Conservation (phyloP, 2,888 invertebrate species). For the Pandemis corylana region DNA sequence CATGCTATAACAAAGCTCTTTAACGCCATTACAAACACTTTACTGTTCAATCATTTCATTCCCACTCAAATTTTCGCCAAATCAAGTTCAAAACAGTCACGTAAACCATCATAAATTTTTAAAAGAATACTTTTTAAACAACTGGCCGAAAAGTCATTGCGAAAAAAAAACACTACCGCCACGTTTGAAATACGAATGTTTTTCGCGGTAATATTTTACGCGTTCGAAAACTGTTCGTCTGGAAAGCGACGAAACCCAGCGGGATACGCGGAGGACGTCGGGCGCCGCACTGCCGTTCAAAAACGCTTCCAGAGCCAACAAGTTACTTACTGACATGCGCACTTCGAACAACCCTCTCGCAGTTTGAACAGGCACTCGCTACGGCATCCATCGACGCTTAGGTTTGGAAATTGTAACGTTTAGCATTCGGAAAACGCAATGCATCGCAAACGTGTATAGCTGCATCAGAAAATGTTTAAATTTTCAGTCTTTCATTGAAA, state of each 20-base stretch:
- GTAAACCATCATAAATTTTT: slow-evolving; percentile 55
- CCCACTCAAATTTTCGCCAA: slow-evolving; percentile 70
- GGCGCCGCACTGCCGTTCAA: slow-evolving; percentile 79
- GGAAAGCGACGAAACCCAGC: slow-evolving; percentile 51
- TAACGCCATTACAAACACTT: slow-evolving; percentile 68
- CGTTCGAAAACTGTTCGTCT: slow-evolving; percentile 56
- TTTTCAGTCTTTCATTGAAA: slow-evolving; percentile 69
- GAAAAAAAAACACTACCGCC: slow-evolving; percentile 40
- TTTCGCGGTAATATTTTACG: slow-evolving; percentile 42
- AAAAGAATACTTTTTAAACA: not conserved
- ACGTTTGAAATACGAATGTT: slow-evolving; percentile 48
- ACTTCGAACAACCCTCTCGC: slow-evolving; percentile 59
- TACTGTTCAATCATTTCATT: slow-evolving; percentile 71
- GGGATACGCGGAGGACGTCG: slow-evolving; percentile 63
- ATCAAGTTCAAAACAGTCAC: slow-evolving; percentile 46
- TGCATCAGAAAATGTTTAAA: slow-evolving; percentile 66
- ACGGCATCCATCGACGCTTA: slow-evolving; percentile 12
- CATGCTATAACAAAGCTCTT: slow-evolving; percentile 74
- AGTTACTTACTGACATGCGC: slow-evolving; percentile 82
- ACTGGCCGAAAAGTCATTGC: slow-evolving; percentile 23
- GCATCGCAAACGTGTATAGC: slow-evolving; percentile 18
- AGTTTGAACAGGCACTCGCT: slow-evolving; percentile 41
- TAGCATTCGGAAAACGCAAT: not conserved
- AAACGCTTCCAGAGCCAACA: slow-evolving; percentile 73
- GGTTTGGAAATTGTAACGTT: too few species aligned